phyloP scores from a whole-genome alignment of 2,113 vertebrate genomes.

The Bos javanicus region DNA sequence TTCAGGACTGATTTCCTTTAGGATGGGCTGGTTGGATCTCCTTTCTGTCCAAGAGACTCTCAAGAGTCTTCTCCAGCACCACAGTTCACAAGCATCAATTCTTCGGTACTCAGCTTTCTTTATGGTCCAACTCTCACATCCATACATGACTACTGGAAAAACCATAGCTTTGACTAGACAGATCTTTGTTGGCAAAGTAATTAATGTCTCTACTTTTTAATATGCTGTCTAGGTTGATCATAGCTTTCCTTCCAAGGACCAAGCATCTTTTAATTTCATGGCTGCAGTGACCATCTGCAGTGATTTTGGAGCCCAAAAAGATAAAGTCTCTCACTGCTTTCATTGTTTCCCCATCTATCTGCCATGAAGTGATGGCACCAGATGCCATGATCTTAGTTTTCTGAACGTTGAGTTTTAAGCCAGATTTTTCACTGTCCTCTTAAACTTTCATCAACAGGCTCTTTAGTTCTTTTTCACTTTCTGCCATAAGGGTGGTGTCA shows the following conservation, averaged over 20 bases:
- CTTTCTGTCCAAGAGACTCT: neutral
- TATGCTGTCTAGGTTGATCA: neutral
- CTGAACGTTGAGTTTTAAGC: neutral
- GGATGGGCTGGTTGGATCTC: neutral
- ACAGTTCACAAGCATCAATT: neutral
- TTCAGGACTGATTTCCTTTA: neutral
- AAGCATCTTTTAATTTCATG: neutral
- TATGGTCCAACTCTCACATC: neutral
- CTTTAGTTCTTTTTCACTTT: neutral
- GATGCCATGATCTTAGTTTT: neutral
- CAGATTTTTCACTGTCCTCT: neutral
- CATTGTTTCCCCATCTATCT: neutral
- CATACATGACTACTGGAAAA: neutral
- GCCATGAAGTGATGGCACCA: neutral
- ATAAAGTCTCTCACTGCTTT: neutral
- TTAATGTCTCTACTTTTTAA: neutral
- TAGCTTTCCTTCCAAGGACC: neutral
- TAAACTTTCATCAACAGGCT: neutral
- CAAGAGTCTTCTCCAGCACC: neutral
- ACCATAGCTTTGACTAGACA: neutral
- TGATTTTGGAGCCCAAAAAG: neutral
- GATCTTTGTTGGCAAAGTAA: neutral
- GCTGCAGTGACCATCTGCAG: neutral
- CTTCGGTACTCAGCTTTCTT: fast-evolving
- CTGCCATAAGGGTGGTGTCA: neutral